Base-by-base conservation (phyloP, 2,797 vertebrate genomes). In the Pseudopleuronectes americanus region DNA sequence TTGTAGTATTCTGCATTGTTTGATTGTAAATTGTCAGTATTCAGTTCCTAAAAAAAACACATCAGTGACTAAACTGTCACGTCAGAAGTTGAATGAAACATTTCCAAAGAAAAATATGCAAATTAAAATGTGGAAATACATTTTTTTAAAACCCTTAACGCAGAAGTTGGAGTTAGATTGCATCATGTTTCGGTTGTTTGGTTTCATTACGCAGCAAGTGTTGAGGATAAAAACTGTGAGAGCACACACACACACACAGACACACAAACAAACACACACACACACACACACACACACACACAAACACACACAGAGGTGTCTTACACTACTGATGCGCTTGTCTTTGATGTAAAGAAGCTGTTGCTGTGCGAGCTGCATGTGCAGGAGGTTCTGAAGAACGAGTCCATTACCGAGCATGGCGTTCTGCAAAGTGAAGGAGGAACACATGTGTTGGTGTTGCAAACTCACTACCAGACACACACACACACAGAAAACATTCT, bases 311-410 rank as follows among this genome's bases (percentile, higher is more conserved):
- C 12, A 77, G 61, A 74, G 47, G 53, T 45, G 69, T 85, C 96
- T 96, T 94, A 97, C 96, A 56, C 91, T 96, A 86, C 94, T 96
- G 80, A 96, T 81, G 86, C 96, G 96, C 62, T 96, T 84, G 86
- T 94, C 96, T 71, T 99, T 98, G 79, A 96, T 95, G 92, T 97
- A 96, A 68, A 97, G 87, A 45, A 98, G 93, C 33, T 96, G 97
- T 68, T 97, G 96, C 83, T 97, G 97, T 2, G 96, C 94, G 90
- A 96, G 81, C 48, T 97, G 95, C 71, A 97, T 93, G 65, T 95
- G 96, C 71, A 97, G 83, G 33, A 97, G 95, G 89, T 95, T 98
- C 92, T 98, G 97, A 55, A 99, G 94, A 81, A 98, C 87, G 3
- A 97, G 89, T 64, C 94, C 93, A 31, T 95, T 95, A 52, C 94